phyloP scores from a whole-genome alignment of 2,888 invertebrate species.

The Pegoplata infirma region DNA sequence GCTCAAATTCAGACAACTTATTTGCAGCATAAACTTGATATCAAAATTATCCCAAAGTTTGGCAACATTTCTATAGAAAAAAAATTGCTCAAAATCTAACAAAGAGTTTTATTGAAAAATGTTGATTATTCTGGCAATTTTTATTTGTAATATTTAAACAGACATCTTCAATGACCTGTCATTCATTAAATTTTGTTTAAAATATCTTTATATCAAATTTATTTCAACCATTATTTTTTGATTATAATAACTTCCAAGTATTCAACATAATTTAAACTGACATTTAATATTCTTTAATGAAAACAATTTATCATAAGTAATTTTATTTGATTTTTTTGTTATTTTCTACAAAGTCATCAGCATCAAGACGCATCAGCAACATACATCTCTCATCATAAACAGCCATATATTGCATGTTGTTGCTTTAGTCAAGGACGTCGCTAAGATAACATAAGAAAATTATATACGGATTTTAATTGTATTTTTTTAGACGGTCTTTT shows the following conservation, averaged over 20 bases:
- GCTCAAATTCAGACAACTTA: no score
- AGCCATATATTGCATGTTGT: neutral
- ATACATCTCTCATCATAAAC: neutral
- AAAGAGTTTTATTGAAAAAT: no score
- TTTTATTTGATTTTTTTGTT: neutral
- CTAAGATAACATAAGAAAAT: neutral
- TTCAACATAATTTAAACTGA: neutral
- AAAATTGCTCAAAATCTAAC: no score
- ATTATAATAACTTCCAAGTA: neutral
- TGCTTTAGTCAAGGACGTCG: constrained; percentile 36
- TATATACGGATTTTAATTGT: constrained; percentile 16
- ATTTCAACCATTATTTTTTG: neutral
- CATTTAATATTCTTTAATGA: constrained; percentile 31
- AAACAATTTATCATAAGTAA: constrained; percentile 26
- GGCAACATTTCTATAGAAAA: no score
- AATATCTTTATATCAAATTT: neutral
- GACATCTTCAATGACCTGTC: neutral
- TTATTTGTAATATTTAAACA: neutral
- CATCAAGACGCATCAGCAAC: neutral
- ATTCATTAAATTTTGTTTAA: neutral
- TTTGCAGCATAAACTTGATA: no score
- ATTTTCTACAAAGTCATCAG: neutral
- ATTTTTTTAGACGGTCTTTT: neutral
- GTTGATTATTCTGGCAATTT: no score
- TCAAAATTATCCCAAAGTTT: no score